A percentile compares a stretch with the other conserved stretches of the same genome.
These are phyloP conservation scores for Pollachius pollachius DNA, from an alignment of 2,113 vertebrate species.

Conservation along the genomic window DNA sequence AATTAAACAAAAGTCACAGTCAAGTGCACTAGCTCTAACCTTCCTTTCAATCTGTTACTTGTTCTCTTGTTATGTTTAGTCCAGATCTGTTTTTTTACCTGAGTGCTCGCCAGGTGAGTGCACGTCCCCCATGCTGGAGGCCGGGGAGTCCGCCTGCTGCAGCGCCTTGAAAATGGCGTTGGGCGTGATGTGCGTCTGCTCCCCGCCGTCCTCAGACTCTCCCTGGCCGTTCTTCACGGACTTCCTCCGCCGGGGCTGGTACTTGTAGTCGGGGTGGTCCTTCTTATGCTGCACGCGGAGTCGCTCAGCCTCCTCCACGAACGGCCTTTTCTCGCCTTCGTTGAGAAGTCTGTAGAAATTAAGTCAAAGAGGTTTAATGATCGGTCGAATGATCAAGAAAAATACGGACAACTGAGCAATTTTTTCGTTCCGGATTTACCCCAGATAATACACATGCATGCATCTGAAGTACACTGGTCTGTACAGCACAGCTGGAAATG, in stretches of 20 bases:
- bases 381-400: neutral
- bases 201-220: conserved; percentile 85
- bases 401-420: too few relatives aligned
- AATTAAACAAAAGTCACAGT: neutral
- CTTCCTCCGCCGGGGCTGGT: conserved; percentile 92
- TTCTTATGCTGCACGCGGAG: conserved; percentile 97
- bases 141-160: conserved; percentile 92
- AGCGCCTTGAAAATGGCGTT: conserved; percentile 97
- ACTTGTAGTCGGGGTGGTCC: conserved; percentile 97
- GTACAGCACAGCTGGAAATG: too few relatives aligned
- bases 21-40: neutral
- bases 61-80: neutral
- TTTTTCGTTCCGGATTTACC: too few relatives aligned
- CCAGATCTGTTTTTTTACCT: conserved; percentile 66
- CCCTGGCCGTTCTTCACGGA: conserved; percentile 92
- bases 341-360: conserved; percentile 81
- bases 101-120: conserved; percentile 93
- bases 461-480: too few relatives aligned
- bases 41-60: neutral
- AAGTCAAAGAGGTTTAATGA: conserved; percentile 1
- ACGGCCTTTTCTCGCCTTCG: conserved; percentile 92
- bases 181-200: conserved; percentile 92
- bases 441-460: too few relatives aligned
- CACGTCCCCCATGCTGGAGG: conserved; percentile 95
- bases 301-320: conserved; percentile 94